Base-by-base conservation (phyloP, 2,888 invertebrate species). In the Drosophila demipolita region DNA sequence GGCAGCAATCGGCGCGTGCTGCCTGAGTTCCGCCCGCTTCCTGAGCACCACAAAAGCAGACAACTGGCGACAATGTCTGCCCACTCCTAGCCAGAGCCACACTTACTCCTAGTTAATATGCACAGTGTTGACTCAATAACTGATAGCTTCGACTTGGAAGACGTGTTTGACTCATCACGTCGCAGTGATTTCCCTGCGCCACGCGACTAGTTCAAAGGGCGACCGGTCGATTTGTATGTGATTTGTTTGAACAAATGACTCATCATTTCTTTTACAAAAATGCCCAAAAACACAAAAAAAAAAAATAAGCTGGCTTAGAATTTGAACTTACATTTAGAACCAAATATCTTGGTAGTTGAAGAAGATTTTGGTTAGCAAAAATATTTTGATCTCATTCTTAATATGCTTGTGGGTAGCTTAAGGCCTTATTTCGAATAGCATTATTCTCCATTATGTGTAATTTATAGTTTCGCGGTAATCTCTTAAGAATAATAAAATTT, bases 141-240 rank as follows among this genome's bases (percentile, higher is more conserved):
- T 73, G 81, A 87, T 85, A 81, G 85, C 64, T 29, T 15, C 42
- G 23, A 20, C 38, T 36, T 11, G 54, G 49, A 48, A 60, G 73
- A 82, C 87, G 85, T 85, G 85, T 73, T 82, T 85, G 85, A 85
- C 80, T 85, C 84, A 85, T 72, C 83, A 69, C 60, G 82, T 73
- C 62, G 70, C 78, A 23, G 12, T 59, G 71, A 42, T 60, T 50
- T 48, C 12, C 36, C 23, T 54, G 48, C 59, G 74, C 76, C 85
- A 84, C 71, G 87, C 85, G 87, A 59, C 85, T 9, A 74, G 87
- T 85, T 85, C 85, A 86, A 86, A 86, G 83, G 71, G 73, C 58
- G 48, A n/a, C 80, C 82, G 84, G 71, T 83, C 70, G 50, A 76
- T 57, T 53, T 48, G 73, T 69, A 82, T 65, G 61, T 74, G 80